These are phyloP conservation scores for Prionchulus punctatus DNA, from an alignment of 2,888 invertebrate genomes.

Conservation along the genomic window DNA sequence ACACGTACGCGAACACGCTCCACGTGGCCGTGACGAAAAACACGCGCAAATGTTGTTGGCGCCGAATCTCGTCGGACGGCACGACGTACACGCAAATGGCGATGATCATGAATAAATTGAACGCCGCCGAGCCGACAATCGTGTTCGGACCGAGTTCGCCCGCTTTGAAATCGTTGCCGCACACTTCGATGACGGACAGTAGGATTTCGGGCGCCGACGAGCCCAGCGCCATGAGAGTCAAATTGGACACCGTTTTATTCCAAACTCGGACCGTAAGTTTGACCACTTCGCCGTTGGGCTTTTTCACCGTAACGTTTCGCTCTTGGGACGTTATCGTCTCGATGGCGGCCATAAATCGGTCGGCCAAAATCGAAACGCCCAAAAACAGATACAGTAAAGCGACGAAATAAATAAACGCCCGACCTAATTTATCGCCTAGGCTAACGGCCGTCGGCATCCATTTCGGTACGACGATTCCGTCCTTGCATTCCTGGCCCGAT, in stretches of 20 bases:
- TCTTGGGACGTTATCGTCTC: slow-evolving; percentile 97
- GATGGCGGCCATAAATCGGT: slow-evolving; percentile 97
- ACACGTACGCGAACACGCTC: slow-evolving; percentile 95
- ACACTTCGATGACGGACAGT: slow-evolving; percentile 73
- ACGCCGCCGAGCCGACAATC: slow-evolving; percentile 95
- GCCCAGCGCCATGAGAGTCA: slow-evolving; percentile 94
- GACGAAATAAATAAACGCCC: slow-evolving; percentile 77
- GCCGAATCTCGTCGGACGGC: slow-evolving; percentile 22
- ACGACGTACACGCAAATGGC: slow-evolving; percentile 59
- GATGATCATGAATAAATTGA: slow-evolving; percentile 93
- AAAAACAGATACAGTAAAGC: slow-evolving; percentile 83
- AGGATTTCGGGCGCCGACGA: slow-evolving; percentile 97
- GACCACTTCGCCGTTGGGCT: slow-evolving; percentile 67
- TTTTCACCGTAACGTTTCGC: slow-evolving; percentile 75
- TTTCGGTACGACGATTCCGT: not conserved
- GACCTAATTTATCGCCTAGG: slow-evolving; percentile 53
- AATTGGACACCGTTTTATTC: slow-evolving; percentile 97
- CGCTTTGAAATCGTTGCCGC: slow-evolving; percentile 76
- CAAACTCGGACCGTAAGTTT: slow-evolving; percentile 82
- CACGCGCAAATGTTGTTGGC: slow-evolving; percentile 46
- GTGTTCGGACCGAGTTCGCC: slow-evolving; percentile 95
- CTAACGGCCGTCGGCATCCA: too few species aligned
- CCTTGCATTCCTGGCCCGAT: not conserved
- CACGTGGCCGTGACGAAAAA: slow-evolving; percentile 94
- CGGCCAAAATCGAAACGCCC: slow-evolving; percentile 94